These are phyloP conservation scores for Caenorhabditis sp. DNA, from an alignment of 2,888 invertebrate species.

Conservation along the genomic window DNA sequence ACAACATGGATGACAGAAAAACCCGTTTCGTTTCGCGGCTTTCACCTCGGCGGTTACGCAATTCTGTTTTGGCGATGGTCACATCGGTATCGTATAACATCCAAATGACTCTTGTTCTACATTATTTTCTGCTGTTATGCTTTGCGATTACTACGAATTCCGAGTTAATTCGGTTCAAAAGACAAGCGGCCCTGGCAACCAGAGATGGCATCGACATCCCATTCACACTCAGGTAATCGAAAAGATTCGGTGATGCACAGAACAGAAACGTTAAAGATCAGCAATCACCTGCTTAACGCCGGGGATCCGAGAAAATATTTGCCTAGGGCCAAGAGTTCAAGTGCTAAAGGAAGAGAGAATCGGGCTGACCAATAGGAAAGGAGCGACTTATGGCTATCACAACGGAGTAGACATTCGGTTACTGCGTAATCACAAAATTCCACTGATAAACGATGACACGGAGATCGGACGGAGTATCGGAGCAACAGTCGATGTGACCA, in stretches of 20 bases:
- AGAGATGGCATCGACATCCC: conserved; percentile 74
- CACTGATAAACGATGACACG: conserved; percentile 71
- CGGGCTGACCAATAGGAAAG: conserved; percentile 68
- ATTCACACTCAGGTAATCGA: conserved; percentile 66
- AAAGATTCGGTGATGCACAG: not conserved
- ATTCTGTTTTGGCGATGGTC: conserved; percentile 41
- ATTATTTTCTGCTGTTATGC: conserved; percentile 10
- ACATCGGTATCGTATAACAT: conserved; percentile 15
- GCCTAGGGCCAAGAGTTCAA: conserved; percentile 72
- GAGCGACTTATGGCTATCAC: conserved; percentile 73
- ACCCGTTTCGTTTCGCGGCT: conserved; percentile 41
- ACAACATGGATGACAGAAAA: conserved; percentile 2
- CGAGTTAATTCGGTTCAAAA: conserved; percentile 37
- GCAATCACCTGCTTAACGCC: conserved; percentile 72
- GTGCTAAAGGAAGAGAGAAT: conserved; percentile 69
- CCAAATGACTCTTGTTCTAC: conserved; percentile 1
- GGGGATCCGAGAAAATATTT: conserved; percentile 71
- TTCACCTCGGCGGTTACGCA: conserved; percentile 44
- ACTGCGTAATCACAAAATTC: conserved; percentile 66
- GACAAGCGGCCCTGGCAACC: conserved; percentile 65
- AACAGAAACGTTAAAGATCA: conserved; percentile 52
- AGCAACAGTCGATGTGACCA: conserved; percentile 65
- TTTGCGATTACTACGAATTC: conserved; percentile 1
- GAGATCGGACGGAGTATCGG: conserved; percentile 72
- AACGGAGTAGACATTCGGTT: conserved; percentile 73